Conservation (phyloP, 2,113 vertebrate genomes). For the Gobiocypris rarus region DNA sequence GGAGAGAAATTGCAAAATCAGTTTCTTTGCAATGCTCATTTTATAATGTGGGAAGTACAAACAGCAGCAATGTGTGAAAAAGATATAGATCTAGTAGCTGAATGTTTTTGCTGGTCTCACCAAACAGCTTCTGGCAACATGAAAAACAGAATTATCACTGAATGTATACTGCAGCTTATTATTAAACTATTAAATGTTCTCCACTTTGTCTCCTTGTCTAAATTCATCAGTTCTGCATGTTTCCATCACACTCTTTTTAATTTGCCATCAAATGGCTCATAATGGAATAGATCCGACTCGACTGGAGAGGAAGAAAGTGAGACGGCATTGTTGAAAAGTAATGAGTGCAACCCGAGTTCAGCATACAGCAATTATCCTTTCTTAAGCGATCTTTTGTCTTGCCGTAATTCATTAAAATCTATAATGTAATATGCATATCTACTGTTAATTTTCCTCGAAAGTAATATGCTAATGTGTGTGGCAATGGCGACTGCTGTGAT, state of each 20-base stretch:
- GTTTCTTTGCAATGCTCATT: constrained; percentile 75
- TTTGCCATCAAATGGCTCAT: constrained; percentile 53
- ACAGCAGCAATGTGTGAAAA: constrained; percentile 76
- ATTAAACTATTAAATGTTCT: constrained; percentile 87
- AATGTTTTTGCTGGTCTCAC: constrained; percentile 84
- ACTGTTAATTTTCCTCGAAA: constrained; percentile 50
- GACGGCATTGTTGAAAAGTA: constrained; percentile 56
- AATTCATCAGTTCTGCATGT: constrained; percentile 37
- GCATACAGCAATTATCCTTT: constrained; percentile 55
- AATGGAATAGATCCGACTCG: constrained; percentile 46
- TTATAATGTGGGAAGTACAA: constrained; percentile 73
- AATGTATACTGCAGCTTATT: constrained; percentile 86
- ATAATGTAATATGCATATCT: constrained; percentile 56
- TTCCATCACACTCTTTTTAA: constrained; percentile 50
- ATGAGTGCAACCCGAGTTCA: constrained; percentile 53
- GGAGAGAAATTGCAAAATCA: constrained; percentile 70
- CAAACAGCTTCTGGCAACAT: constrained; percentile 82
- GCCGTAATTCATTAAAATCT: constrained; percentile 53
- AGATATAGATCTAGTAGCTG: constrained; percentile 79
- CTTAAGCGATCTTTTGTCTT: constrained; percentile 52
- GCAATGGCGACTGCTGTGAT: constrained; percentile 54
- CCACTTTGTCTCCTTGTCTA: constrained; percentile 72
- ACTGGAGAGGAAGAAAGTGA: constrained; percentile 25
- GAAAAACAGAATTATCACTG: constrained; percentile 84
- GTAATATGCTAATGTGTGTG: constrained; percentile 49